These are phyloP conservation scores for Avahi laniger DNA, from an alignment of 2,797 vertebrate species.

Conservation along the genomic window DNA sequence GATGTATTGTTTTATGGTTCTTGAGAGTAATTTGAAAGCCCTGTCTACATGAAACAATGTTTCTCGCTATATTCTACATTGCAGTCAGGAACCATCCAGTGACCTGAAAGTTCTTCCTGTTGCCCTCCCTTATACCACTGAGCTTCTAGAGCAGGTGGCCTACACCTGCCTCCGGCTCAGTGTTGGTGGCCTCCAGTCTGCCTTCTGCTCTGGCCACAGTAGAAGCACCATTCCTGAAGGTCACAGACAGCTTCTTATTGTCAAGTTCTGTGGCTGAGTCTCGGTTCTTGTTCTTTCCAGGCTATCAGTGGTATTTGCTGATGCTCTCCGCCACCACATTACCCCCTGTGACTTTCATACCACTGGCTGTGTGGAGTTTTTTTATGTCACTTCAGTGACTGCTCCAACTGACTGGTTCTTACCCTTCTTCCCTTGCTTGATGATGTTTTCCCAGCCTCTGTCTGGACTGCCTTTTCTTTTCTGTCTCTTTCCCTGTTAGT, in stretches of 20 bases:
- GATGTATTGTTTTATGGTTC: background rate
- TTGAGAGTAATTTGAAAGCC: background rate
- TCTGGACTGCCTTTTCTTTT: background rate
- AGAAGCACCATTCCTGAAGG: background rate
- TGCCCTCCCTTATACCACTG: background rate
- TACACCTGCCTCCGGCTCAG: accelerated
- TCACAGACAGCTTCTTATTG: background rate
- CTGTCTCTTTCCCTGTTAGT: background rate
- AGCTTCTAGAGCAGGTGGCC: background rate
- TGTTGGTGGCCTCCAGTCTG: background rate
- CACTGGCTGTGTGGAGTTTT: background rate
- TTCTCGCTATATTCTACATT: background rate
- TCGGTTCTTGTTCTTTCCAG: background rate
- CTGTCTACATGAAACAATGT: background rate
- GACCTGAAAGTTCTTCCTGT: background rate
- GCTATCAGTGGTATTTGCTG: accelerated
- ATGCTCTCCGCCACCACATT: background rate
- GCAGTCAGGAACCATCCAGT: background rate
- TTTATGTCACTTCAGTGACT: background rate
- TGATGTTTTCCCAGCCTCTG: background rate
- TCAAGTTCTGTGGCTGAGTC: background rate
- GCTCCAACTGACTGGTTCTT: background rate
- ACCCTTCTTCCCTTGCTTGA: background rate
- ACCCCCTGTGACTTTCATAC: background rate
- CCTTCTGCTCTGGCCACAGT: background rate